Evolutionary conservation across 2,113 vertebrate species (phyloP), one percentile per base, ranked within the genome.

Genomic region (Muscicapa adusta): DNA sequence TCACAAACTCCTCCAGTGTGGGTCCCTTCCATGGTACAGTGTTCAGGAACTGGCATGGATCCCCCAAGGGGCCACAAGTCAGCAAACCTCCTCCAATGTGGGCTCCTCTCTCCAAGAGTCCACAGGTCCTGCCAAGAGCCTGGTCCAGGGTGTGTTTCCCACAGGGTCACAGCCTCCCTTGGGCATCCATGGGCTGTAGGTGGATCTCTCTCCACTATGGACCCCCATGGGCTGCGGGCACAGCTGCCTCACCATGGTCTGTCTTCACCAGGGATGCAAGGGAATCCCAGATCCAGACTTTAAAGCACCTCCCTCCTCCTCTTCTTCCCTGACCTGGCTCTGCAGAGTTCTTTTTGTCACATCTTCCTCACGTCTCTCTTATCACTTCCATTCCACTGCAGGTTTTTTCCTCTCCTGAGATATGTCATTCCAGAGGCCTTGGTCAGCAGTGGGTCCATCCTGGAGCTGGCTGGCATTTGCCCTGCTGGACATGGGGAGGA

Each of bases 151-250:
- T 5, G 5, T 33, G 5, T 24, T 84, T n/a, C 17, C 45, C 18
- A 33, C 2, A 25, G 24, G 6, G 8, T 7, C 40, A 40, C 22
- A 40, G 24, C 8, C 22, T 72, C 25, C 45, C 75, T 17, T 57
- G 40, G 20, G 24, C 28, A 60, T 12, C 34, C 31, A 18, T 6
- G 8, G 33, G 48, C 33, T 63, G 38, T 10, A 48, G 19, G 51
- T 50, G 33, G 12, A 43, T 57, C 25, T 66, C 38, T 70, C 23
- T 70, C 23, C 34, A 5, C 9, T 18, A 2, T 9, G 5, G 14
- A 47, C 5, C 5, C 6, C 18, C 36, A 7, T 7, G 22, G 42
- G 11, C 28, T 62, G n/a, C 2, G 0, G 1, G 3, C 6, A 36
- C 22, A 75, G 1, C 22, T 48, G 16, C 23, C 5, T 57, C 25